phyloP scores from a whole-genome alignment of 2,113 vertebrate species.

The Corythornis madagascariensis region DNA sequence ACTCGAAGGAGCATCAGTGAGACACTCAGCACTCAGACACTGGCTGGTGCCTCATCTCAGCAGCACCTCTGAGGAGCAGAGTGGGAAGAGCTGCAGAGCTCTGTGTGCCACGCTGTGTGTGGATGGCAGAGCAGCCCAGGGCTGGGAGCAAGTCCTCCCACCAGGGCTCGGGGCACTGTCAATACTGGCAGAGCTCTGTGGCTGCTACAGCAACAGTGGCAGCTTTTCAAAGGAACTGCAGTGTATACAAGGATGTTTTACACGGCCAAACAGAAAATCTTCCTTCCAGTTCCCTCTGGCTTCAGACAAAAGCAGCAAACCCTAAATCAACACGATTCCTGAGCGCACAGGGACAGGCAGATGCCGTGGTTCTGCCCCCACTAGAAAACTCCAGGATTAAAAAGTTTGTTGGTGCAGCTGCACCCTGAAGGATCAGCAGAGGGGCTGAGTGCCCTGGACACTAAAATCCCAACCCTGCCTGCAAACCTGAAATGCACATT shows the following conservation, averaged over 20 bases:
- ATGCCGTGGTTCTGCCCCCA: not conserved
- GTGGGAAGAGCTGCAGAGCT: not conserved
- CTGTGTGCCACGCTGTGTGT: not conserved
- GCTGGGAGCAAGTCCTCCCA: not conserved
- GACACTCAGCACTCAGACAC: rapidly evolving
- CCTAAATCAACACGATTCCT: slow-evolving; percentile 28
- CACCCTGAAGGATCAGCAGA: not conserved
- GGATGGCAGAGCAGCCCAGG: not conserved
- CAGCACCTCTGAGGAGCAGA: not conserved
- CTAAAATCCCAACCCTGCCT: not conserved
- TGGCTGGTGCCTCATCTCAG: rapidly evolving
- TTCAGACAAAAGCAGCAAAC: slow-evolving; percentile 51
- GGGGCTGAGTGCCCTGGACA: not conserved
- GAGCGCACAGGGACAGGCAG: not conserved
- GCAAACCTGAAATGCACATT: not conserved
- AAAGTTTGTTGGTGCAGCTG: not conserved
- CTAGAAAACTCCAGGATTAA: not conserved
- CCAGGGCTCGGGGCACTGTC: not conserved
- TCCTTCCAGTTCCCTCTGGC: slow-evolving; percentile 62
- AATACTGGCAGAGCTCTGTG: slow-evolving; percentile 6
- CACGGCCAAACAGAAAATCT: slow-evolving; percentile 58
- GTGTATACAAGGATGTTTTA: slow-evolving; percentile 61
- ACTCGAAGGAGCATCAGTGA: not conserved
- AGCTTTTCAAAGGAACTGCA: slow-evolving; percentile 56
- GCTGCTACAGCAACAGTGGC: slow-evolving; percentile 64